Percentiles rank a stretch among this genome's conserved stretches.
phyloP scores from a whole-genome alignment of 2,797 vertebrate genomes.

The Sylvia borin region DNA sequence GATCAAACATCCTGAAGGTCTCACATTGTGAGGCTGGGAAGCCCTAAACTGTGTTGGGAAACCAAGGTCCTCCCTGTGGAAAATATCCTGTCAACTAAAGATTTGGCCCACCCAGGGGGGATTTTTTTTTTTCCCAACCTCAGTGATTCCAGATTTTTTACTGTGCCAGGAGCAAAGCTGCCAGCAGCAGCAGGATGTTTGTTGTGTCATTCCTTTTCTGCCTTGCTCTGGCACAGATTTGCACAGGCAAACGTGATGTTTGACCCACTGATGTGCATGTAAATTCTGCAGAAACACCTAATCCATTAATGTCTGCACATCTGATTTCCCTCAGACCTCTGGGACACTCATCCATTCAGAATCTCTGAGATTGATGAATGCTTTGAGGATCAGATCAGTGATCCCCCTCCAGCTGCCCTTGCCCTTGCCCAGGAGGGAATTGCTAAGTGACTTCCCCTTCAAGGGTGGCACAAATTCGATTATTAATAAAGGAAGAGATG shows the following conservation, averaged over 20 bases:
- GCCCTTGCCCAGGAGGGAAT: not conserved
- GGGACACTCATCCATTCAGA: slow-evolving; percentile 17
- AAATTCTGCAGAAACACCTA: not conserved
- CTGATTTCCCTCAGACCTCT: slow-evolving; percentile 34
- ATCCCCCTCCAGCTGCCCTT: not conserved
- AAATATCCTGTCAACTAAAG: not conserved
- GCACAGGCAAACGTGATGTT: not conserved
- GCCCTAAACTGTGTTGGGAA: not conserved
- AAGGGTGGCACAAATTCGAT: not conserved
- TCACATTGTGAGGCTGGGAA: not conserved
- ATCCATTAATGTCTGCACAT: slow-evolving; percentile 23
- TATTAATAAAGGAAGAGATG: not conserved
- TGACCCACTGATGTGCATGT: not conserved
- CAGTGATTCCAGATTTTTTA: not conserved
- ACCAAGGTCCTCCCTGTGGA: not conserved
- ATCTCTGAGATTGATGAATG: slow-evolving; percentile 27
- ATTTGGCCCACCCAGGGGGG: not conserved
- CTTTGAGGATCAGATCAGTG: not conserved
- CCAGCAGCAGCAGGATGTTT: not conserved
- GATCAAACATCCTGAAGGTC: not conserved
- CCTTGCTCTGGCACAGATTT: not conserved
- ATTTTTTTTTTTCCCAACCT: not conserved
- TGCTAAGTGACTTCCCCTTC: not conserved
- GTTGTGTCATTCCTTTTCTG: not conserved
- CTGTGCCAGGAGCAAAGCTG: not conserved